Conservation (phyloP, 2,113 vertebrate genomes). For the Hydrolagus affinis region DNA sequence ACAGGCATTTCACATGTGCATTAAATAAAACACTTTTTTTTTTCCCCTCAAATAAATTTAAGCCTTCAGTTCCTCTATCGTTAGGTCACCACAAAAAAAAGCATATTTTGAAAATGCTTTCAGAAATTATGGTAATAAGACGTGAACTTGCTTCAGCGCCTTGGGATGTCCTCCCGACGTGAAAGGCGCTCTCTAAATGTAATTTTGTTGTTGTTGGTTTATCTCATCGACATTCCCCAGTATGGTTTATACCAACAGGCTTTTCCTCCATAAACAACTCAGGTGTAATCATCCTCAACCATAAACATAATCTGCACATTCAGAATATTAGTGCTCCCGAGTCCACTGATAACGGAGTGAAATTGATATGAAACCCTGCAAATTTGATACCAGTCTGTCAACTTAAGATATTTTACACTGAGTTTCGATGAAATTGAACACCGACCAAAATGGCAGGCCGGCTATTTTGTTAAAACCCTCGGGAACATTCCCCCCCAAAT, state of each 20-base stretch:
- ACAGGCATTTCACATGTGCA: background rate
- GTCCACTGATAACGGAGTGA: constrained; percentile 24
- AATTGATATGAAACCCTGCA: background rate
- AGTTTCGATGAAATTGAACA: background rate
- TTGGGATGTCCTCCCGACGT: too few relatives aligned
- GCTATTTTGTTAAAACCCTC: background rate
- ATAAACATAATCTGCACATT: background rate
- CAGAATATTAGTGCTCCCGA: constrained; percentile 8
- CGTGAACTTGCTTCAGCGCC: too few relatives aligned
- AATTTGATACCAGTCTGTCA: background rate
- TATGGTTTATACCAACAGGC: background rate
- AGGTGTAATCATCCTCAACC: constrained; percentile 14
- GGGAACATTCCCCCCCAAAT: background rate
- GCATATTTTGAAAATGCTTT: background rate
- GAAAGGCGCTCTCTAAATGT: too few relatives aligned
- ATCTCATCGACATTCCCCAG: background rate
- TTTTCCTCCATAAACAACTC: background rate
- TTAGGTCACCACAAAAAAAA: background rate
- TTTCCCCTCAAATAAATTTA: background rate
- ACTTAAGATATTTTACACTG: constrained; percentile 4
- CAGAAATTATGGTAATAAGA: background rate
- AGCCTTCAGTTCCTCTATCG: background rate
- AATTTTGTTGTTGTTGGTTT: too few relatives aligned
- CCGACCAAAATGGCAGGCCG: too few relatives aligned
- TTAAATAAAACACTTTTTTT: constrained; percentile 6